phyloP scores from a whole-genome alignment of 2,113 vertebrate species.

The Manacus vitellinus region DNA sequence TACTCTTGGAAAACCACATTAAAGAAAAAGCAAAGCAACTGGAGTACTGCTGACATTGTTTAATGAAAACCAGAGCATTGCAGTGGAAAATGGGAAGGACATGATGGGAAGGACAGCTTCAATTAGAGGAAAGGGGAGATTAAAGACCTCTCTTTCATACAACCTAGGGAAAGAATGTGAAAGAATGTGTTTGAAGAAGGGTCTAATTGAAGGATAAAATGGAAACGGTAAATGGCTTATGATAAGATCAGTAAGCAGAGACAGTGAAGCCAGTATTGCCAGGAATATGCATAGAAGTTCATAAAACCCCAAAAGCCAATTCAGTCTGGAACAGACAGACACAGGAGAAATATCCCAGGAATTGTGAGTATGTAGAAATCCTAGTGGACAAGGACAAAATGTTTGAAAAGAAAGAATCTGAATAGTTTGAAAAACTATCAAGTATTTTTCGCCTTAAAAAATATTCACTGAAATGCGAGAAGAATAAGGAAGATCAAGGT shows the following conservation, averaged over 20 bases:
- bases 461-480: neutral
- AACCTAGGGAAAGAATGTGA: constrained; percentile 10
- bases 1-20: constrained; percentile 52
- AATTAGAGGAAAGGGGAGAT: constrained; percentile 54
- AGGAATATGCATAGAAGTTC: neutral
- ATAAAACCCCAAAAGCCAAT: neutral
- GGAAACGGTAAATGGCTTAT: neutral
- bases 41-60: constrained; percentile 12
- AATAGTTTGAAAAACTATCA: neutral
- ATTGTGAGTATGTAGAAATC: constrained; percentile 10
- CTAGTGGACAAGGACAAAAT: neutral
- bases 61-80: constrained; percentile 61
- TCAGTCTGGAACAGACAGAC: neutral
- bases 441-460: neutral
- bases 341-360: constrained; percentile 12
- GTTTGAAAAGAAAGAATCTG: neutral
- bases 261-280: neutral
- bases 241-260: constrained; percentile 28
- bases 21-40: constrained; percentile 34
- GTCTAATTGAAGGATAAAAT: constrained; percentile 53
- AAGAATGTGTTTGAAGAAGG: constrained; percentile 38
- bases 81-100: constrained; percentile 11
- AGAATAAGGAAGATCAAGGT: neutral
- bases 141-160: constrained; percentile 42
- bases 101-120: constrained; percentile 1